Evolutionary conservation across 1,140 invertebrate species (phyloP).

Genomic region (Rhyzopertha dominica): DNA sequence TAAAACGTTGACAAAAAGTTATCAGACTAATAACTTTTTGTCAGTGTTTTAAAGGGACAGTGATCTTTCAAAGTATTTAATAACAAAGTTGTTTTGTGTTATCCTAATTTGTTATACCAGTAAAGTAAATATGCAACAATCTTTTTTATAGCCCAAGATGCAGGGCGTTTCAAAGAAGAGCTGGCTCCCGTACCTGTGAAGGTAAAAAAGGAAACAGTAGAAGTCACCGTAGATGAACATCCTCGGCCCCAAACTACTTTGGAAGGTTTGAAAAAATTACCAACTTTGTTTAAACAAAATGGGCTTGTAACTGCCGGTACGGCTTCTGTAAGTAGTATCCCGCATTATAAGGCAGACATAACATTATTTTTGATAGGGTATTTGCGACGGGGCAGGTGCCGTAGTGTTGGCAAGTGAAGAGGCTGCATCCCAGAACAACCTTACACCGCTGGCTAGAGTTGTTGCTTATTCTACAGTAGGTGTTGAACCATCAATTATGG

Average conservation of each 20-base stretch:
- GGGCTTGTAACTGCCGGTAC: conserved; percentile 94
- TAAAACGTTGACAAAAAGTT: too few relatives aligned
- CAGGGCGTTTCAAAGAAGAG: conserved; percentile 86
- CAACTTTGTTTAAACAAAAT: conserved; percentile 92
- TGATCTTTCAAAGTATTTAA: too few relatives aligned
- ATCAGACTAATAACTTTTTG: too few relatives aligned
- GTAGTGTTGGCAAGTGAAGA: conserved; percentile 88
- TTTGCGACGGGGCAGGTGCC: conserved; percentile 93
- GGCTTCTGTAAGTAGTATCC: conserved; percentile 71
- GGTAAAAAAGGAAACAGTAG: conserved; percentile 72
- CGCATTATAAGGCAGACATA: conserved; percentile 11
- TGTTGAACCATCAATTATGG: conserved; percentile 82
- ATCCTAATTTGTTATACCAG: too few relatives aligned
- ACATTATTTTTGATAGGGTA: conserved; percentile 63
- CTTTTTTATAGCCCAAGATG: conserved; percentile 69
- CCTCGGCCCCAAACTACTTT: conserved; percentile 83
- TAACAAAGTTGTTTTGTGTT: too few relatives aligned
- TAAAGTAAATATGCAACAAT: too few relatives aligned
- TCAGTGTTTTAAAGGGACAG: too few relatives aligned
- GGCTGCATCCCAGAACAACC: conserved; percentile 72
- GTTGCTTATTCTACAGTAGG: conserved; percentile 72
- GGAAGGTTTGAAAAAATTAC: conserved; percentile 77
- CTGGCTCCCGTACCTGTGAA: conserved; percentile 82
- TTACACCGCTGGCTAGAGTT: conserved; percentile 74
- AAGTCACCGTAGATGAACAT: conserved; percentile 88